Base-by-base conservation (phyloP, 2,888 invertebrate genomes). In the Tiphia femorata region DNA sequence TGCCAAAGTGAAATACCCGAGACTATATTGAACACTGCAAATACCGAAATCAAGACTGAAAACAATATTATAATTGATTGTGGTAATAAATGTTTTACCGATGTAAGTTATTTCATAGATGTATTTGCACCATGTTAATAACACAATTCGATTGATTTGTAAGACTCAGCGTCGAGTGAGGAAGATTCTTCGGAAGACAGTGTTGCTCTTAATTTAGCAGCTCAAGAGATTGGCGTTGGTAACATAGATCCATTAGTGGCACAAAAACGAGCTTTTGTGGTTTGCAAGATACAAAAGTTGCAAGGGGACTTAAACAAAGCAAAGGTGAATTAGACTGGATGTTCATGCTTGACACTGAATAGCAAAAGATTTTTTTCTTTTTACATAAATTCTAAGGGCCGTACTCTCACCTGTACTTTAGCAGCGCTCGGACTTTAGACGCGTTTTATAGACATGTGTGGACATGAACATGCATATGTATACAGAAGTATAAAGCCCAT, bases 261-360 rank as follows among this genome's bases (percentile, higher is more conserved):
- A 4, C 80, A 80, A 14, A 66, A 72, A 53, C 68, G 68, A 49
- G 75, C 67, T n/a, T 14, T 67, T 12, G 49, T 70, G 0, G 40
- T 53, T 37, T 67, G 48, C 14, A 67, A 73, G 53, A 60, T 71
- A n/a, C 55, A 75, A 19, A 58, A 70, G 2, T 44, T 70, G 2
- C 43, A 73, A 44, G 51, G 47, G 16, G 56, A 77, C 23, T 42
- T 80, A 14, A 25, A 37, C 0, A 75, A 76, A 47, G 49, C 70
- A 19, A 67, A 74, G 64, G 78, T 79, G 62, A 64, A 25, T 44
- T 6, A 44, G 19, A 20, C 12, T 14, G 27, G n/a, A n/a, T n/a
- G n/a, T n/a, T n/a, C n/a, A n/a, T n/a, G n/a, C n/a, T n/a, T n/a
- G n/a, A n/a, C n/a, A n/a, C n/a, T n/a, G n/a, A n/a, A n/a, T n/a